These are phyloP conservation scores for Saccostrea cuccullata DNA, from an alignment of 1,140 invertebrate species.

Conservation along the genomic window DNA sequence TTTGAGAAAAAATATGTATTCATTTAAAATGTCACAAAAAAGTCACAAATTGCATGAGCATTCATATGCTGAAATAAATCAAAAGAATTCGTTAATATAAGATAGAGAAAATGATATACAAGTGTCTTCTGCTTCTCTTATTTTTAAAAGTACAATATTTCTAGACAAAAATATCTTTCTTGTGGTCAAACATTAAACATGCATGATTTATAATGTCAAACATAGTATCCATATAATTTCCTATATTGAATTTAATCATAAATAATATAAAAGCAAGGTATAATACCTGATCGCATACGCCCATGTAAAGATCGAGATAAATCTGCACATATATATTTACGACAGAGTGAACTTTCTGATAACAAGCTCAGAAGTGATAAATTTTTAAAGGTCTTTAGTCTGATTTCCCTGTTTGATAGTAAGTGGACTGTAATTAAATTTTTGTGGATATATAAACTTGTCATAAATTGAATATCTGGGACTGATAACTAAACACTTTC, in stretches of 20 bases:
- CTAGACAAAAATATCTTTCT: no score
- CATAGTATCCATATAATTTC: neutral
- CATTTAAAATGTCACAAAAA: no score
- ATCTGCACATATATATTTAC: conserved; percentile 26
- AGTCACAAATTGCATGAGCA: no score
- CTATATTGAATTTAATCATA: neutral
- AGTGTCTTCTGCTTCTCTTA: no score
- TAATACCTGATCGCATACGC: conserved; percentile 6
- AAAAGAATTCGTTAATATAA: no score
- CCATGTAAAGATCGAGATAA: conserved; percentile 15
- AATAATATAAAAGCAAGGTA: conserved; percentile 8
- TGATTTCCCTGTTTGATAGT: neutral
- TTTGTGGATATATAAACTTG: conserved; percentile 7
- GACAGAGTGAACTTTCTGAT: conserved; percentile 28
- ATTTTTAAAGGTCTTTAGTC: neutral
- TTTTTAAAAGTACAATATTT: no score
- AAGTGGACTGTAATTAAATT: neutral
- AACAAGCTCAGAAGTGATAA: conserved; percentile 15
- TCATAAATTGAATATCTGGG: conserved; percentile 14
- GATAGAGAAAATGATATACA: no score
- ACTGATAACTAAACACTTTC: neutral
- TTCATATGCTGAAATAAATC: no score
- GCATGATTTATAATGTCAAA: no score
- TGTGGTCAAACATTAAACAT: no score
- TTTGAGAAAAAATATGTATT: no score